phyloP scores from a whole-genome alignment of 2,797 vertebrate genomes.

The Melanitta fusca region DNA sequence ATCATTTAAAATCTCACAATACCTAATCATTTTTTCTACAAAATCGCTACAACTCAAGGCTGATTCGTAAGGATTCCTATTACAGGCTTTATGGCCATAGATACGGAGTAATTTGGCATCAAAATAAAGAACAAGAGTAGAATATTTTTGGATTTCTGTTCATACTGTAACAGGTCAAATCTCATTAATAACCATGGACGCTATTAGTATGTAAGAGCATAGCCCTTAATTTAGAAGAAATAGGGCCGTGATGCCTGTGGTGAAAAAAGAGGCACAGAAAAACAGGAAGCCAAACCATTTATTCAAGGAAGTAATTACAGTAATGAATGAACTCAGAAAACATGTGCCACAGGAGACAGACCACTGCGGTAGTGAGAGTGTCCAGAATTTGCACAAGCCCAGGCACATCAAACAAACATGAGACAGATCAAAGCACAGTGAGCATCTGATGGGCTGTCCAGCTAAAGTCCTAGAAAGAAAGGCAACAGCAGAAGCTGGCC shows the following conservation, averaged over 20 bases:
- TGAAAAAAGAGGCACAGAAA: background rate
- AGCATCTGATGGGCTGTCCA: background rate
- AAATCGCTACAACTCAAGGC: background rate
- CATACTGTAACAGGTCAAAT: background rate
- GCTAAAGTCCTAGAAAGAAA: background rate
- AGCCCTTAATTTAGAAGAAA: background rate
- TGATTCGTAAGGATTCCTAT: background rate
- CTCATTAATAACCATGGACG: background rate
- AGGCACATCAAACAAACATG: slow-evolving; percentile 17
- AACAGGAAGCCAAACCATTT: slow-evolving; percentile 19
- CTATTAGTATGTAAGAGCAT: background rate
- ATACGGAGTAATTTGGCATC: background rate
- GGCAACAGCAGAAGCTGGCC: background rate
- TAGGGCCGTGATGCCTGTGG: background rate
- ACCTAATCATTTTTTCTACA: background rate
- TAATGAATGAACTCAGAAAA: slow-evolving; percentile 22
- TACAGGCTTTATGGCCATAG: background rate
- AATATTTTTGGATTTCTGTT: background rate
- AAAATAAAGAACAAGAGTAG: background rate
- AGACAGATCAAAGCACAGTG: background rate
- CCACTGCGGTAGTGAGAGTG: background rate
- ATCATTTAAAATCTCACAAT: background rate
- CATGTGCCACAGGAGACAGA: background rate
- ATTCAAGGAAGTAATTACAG: slow-evolving; percentile 28
- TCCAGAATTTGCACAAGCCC: background rate